These are phyloP conservation scores for Pyralis farinalis DNA, from an alignment of 2,888 invertebrate species.

Conservation along the genomic window DNA sequence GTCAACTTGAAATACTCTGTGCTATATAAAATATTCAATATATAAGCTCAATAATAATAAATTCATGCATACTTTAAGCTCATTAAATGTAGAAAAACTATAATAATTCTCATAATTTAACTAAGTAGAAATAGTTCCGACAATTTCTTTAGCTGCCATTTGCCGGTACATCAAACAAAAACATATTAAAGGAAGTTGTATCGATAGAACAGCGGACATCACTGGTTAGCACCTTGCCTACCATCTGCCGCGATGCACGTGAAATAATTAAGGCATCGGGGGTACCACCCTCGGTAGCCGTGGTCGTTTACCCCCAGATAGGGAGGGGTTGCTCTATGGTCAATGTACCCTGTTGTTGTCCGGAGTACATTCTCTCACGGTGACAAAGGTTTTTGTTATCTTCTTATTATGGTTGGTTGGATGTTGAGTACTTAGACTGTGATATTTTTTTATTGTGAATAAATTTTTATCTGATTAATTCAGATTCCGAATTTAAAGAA, in stretches of 20 bases:
- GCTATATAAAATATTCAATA: too few species aligned
- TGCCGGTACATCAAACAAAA: slow-evolving; percentile 14
- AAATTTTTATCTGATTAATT: too few species aligned
- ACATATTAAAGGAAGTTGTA: slow-evolving; percentile 29
- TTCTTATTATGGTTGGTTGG: slow-evolving; percentile 4
- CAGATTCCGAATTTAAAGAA: too few species aligned
- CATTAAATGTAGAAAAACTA: slow-evolving; percentile 5
- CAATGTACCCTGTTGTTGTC: slow-evolving; percentile 45
- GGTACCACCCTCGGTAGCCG: slow-evolving; percentile 70
- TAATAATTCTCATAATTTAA: slow-evolving; percentile 6
- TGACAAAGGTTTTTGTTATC: slow-evolving; percentile 16
- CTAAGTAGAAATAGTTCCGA: not conserved
- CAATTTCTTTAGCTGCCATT: not conserved
- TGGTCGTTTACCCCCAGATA: slow-evolving; percentile 70
- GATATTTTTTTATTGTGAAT: too few species aligned
- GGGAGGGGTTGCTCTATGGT: slow-evolving; percentile 56
- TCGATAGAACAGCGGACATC: slow-evolving; percentile 62
- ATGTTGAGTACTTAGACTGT: not conserved
- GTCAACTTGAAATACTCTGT: too few species aligned
- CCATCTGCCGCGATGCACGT: slow-evolving; percentile 74
- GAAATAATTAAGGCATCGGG: slow-evolving; percentile 73
- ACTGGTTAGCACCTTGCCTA: slow-evolving; percentile 74
- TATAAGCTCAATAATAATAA: too few species aligned
- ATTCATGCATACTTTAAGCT: too few species aligned
- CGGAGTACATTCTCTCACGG: slow-evolving; percentile 36